Evolutionary conservation across 2,888 invertebrate genomes (phyloP).

Genomic region (Orchestes rusci): DNA sequence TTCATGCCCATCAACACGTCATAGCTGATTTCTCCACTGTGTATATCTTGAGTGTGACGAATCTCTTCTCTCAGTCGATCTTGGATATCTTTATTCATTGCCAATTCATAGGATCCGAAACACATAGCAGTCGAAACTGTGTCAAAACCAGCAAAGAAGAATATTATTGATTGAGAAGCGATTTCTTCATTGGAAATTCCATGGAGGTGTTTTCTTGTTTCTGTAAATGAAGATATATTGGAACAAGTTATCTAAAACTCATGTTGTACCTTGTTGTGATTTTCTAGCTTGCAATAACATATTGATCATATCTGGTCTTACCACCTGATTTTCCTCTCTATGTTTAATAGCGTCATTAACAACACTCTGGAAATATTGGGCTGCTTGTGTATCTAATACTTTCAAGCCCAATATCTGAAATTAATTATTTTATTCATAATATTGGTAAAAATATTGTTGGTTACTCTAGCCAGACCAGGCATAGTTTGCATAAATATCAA

Average conservation of each 20-base stretch:
- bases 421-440: background rate
- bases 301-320: conserved; percentile 45
- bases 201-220: conserved; percentile 10
- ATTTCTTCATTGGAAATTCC: conserved; percentile 44
- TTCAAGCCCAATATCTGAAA: conserved; percentile 1
- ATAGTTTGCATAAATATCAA: background rate
- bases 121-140: conserved; percentile 44
- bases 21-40: conserved; percentile 41
- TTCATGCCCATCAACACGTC: conserved; percentile 45
- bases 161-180: conserved; percentile 49
- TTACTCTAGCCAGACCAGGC: conserved; percentile 5
- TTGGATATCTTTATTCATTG: conserved; percentile 53
- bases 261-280: background rate
- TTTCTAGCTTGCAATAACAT: conserved; percentile 50
- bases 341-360: conserved; percentile 29
- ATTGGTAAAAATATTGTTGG: background rate
- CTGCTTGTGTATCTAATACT: background rate
- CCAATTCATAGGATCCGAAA: conserved; percentile 52
- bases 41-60: conserved; percentile 36
- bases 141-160: conserved; percentile 50
- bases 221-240: too few relatives aligned
- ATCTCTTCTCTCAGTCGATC: conserved; percentile 50
- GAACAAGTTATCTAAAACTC: background rate
- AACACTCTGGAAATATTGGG: conserved; percentile 28
- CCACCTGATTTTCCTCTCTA: conserved; percentile 28